Base-by-base conservation (phyloP, 2,888 invertebrate genomes). In the Chelonus formosanus region DNA sequence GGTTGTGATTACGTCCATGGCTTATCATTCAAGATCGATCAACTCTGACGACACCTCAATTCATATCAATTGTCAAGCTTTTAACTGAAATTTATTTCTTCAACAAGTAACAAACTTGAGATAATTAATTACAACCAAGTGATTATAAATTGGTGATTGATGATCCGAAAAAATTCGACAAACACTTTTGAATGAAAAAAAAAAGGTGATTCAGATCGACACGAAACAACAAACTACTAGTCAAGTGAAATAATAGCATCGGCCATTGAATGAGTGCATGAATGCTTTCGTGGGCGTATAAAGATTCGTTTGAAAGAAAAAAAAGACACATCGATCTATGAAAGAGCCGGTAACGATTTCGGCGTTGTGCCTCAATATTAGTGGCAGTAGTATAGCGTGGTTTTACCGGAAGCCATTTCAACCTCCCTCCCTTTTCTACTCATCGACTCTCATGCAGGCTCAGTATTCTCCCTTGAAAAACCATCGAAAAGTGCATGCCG, bases 331-430 rank as follows among this genome's bases (percentile, higher is more conserved):
- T 68, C 65, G 70, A 68, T 70, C 67, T 40, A 45, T 65, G 59
- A 69, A 65, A 67, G 65, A 54, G 52, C 63, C 61, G 56, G 59
- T 67, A 67, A 68, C 70, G 65, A 68, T 70, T 70, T 50, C 63
- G 43, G 45, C 60, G 45, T 55, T 54, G 55, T 64, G 50, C 54
- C 48, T 63, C 64, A 64, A 67, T 71, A 71, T 70, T 70, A 71
- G 70, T 70, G 68, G 63, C 35, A 34, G 55, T 5, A 40, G 65
- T 47, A 53, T 44, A 40, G 59, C 64, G 50, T 36, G 59, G 65
- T 63, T 63, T 66, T 65, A 47, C 65, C 58, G 60, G 44, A 53
- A 58, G 36, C 57, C 20, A 53, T 59, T 60, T 64, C 54, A 20
- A 45, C 40, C 56, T 54, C 54, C 40, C 56, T 1, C 59, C 40